Conservation (phyloP, 2,797 vertebrate species). For the Sebastes paucispinis region DNA sequence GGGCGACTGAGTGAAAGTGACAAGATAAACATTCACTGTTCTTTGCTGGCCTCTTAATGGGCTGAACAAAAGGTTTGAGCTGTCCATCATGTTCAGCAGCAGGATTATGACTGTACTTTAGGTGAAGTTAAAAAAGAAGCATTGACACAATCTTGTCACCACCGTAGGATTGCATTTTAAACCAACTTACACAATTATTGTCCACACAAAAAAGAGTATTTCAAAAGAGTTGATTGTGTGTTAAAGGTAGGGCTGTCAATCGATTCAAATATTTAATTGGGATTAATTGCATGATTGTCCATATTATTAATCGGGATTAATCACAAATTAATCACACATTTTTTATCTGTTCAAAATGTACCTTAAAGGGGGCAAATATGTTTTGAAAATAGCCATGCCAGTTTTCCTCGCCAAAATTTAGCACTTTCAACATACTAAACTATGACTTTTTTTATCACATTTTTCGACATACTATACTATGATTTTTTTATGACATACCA, state of each 20-base stretch:
- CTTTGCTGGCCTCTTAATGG: background rate
- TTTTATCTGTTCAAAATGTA: no score
- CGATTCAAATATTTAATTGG: no score
- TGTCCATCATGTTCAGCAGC: background rate
- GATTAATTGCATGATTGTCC: no score
- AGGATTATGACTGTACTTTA: background rate
- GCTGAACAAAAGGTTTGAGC: background rate
- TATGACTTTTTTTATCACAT: no score
- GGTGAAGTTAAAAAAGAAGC: background rate
- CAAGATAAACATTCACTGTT: background rate
- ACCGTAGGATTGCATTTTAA: background rate
- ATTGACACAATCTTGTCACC: background rate
- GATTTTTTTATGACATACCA: no score
- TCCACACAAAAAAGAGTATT: background rate
- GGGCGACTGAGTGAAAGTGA: constrained; percentile 6
- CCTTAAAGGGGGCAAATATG: no score
- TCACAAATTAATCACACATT: no score
- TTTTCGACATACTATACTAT: no score
- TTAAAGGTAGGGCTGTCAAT: background rate
- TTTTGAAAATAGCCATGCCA: no score
- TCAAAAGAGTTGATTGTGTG: background rate
- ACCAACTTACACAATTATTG: background rate
- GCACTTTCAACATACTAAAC: no score
- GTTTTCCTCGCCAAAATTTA: no score
- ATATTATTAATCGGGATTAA: no score